Conservation (phyloP, 2,113 vertebrate species). For the Gadus chalcogrammus region DNA sequence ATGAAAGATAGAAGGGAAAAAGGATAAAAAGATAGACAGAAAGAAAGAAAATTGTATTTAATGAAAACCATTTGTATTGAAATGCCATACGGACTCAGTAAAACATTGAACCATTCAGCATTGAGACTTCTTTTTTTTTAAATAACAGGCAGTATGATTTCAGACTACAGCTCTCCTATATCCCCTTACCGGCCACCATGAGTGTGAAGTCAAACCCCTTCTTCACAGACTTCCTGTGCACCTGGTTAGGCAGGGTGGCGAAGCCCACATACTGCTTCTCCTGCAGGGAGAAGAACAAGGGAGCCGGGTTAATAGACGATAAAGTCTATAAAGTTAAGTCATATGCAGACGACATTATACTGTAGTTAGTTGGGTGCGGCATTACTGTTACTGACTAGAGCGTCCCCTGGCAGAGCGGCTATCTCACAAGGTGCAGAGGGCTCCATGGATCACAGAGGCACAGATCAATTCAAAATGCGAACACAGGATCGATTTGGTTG, state of each 20-base stretch:
- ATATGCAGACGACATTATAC: not conserved
- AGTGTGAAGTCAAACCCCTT: constrained; percentile 98
- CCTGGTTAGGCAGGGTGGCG: constrained; percentile 95
- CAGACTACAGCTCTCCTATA: too few species aligned
- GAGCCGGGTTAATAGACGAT: not conserved
- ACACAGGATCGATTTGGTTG: constrained; percentile 19
- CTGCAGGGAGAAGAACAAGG: constrained; percentile 61
- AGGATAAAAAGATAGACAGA: not conserved
- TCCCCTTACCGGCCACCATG: constrained; percentile 90
- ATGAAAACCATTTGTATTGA: not conserved
- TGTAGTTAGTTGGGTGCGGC: too few species aligned
- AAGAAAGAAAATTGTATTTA: not conserved
- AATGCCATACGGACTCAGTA: not conserved
- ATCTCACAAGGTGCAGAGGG: not conserved
- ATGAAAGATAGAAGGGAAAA: constrained; percentile 3
- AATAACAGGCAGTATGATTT: too few species aligned
- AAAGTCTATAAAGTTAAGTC: not conserved
- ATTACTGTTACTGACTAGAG: too few species aligned
- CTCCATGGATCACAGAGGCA: not conserved
- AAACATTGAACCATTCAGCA: not conserved
- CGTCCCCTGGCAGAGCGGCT: not conserved
- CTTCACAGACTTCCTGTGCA: constrained; percentile 97
- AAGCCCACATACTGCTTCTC: constrained; percentile 99
- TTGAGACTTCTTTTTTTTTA: too few species aligned
- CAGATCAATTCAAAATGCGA: constrained; percentile 23